Conservation (phyloP, 2,113 vertebrate genomes). For the Amblyornis subalaris region DNA sequence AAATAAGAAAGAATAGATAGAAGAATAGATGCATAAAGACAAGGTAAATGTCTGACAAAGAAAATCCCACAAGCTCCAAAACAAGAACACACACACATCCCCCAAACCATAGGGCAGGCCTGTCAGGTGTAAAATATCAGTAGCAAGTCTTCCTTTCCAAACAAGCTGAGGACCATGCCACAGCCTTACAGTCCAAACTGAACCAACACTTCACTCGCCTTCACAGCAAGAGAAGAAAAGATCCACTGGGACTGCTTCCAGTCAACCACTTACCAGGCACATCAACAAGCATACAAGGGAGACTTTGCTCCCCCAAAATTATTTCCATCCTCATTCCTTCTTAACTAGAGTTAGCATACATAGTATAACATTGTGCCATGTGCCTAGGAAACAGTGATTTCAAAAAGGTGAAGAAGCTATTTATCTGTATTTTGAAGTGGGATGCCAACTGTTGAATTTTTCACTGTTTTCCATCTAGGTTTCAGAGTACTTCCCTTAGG, state of each 20-base stretch:
- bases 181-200: background rate
- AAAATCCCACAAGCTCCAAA: background rate
- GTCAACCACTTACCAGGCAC: background rate
- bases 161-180: background rate
- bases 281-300: background rate
- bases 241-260: background rate
- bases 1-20: background rate
- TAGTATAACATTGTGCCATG: background rate
- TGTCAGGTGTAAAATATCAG: background rate
- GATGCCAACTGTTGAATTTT: background rate
- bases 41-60: background rate
- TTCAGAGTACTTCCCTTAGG: background rate
- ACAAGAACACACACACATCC: fast-evolving
- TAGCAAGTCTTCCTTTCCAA: background rate
- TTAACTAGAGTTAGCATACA: background rate
- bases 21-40: background rate
- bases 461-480: conserved; percentile 1
- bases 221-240: background rate
- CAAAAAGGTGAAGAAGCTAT: background rate
- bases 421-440: background rate
- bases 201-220: background rate
- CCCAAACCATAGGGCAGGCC: background rate
- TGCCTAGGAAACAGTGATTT: background rate
- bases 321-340: background rate
- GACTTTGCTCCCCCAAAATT: background rate